Evolutionary conservation across 92 coral and sea anemone species (phyloP), one percentile per base, ranked within the genome.

Genomic region (Epizoanthus illoricatus): DNA sequence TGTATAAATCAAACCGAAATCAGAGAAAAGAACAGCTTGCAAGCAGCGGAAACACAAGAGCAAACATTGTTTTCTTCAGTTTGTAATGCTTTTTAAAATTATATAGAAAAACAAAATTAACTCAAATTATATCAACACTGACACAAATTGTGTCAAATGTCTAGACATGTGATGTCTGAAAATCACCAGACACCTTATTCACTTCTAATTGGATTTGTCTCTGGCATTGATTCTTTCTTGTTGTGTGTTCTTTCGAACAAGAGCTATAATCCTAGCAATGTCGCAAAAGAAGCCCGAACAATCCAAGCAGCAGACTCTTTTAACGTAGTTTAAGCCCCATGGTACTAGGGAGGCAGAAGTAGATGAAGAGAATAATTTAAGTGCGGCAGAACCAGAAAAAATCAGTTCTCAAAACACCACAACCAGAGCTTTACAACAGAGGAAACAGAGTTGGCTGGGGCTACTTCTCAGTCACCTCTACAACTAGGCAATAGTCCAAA

Each of bases 271-370:
- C 70, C 75, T 19, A 83, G 20, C 86, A 83, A 71, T 71, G 86
- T 83, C 86, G 18, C 55, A 66, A 71, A 70, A 65, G 72, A 84
- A 84, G 55, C 70, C 74, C 74, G 74, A 52, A 71, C 74, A 84
- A 84, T 58, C 71, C 74, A 85, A 64, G 75, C 88, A 85, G 88
- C 67, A 85, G 76, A 64, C 88, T 65, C 83, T 84, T 36, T 76
- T 85, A 65, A 74, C 78, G 84, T 76, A 79, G 88, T 80, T 85
- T 63, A 75, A 57, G 84, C 78, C 88, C 88, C 83, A 75, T 61
- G 84, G 67, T 79, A 64, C 71, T 79, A 79, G 52, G 84, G 55
- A 67, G 72, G 80, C 70, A 45, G 75, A 55, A 41, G 76, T 69
- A 73, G 52, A 81, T 45, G 69, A 82, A 70, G 72, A 79, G 83